Conservation (phyloP, 2,113 vertebrate species). For the human region GRCh38 chr6:21896001-21896500, state of each 20-base stretch:
- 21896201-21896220: neutral
- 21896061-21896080: neutral
- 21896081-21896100: neutral
- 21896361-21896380: no score
- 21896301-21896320: neutral
- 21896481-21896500: no score
- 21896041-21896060: neutral
- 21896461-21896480: no score
- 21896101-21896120: neutral
- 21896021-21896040: neutral
- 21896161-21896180: no score
- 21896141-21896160: rapidly evolving
- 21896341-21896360: no score
- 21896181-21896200: neutral
- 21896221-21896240: neutral
- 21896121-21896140: neutral
- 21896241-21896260: neutral
- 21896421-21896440: no score
- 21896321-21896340: neutral
- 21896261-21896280: neutral
- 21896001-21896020: neutral
- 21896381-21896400: no score
- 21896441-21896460: no score
- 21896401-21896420: no score
- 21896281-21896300: neutral